Evolutionary conservation across 2,113 vertebrate species (phyloP), one percentile per base, ranked within the genome.

Genomic region (Microcebus lehilahytsara): DNA sequence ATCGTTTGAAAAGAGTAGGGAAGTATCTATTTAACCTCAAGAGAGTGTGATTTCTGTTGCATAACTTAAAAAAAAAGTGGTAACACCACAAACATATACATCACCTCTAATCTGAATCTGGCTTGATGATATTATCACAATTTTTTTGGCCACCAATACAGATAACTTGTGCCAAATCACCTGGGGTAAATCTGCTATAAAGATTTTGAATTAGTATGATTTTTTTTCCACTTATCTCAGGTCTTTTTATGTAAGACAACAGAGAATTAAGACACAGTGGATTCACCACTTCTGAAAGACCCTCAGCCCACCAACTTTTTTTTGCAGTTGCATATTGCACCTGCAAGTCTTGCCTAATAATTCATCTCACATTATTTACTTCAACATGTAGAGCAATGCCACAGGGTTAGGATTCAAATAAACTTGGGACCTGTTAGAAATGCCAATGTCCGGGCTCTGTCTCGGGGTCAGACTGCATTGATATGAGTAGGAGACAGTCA

Each of bases 11-110:
- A 95, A n/a, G n/a, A 94, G 34, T 72, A 81, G 23, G 58, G 27
- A 62, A 93, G 77, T 95, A 51, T 5, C 46, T 51, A 51, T 74
- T 96, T 92, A 97, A 97, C 90, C 64, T 90, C 81, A 93, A 85
- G 40, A 84, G 40, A n/a, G 37, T 93, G 77, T 90, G 83, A 93
- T 96, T 95, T 95, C 34, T 95, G 23, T 91, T 89, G 88, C 53
- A 77, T 93, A 93, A 95, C 62, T 95, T 96, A 81, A 90, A 94
- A 92, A 97, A 93, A 93, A 92, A 92, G 53, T 89, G 84, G 56
- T 93, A 56, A 83, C 40, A 89, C 56, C 67, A 89, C 56, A 91
- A 89, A 67, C n/a, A 86, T 92, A 22, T 30, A 83, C 0, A 66
- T 83, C 62, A 91, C 51, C 51, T 79, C 23, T 85, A 72, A 25